Conservation (phyloP, 2,797 vertebrate genomes). For the Heterohyrax brucei region DNA sequence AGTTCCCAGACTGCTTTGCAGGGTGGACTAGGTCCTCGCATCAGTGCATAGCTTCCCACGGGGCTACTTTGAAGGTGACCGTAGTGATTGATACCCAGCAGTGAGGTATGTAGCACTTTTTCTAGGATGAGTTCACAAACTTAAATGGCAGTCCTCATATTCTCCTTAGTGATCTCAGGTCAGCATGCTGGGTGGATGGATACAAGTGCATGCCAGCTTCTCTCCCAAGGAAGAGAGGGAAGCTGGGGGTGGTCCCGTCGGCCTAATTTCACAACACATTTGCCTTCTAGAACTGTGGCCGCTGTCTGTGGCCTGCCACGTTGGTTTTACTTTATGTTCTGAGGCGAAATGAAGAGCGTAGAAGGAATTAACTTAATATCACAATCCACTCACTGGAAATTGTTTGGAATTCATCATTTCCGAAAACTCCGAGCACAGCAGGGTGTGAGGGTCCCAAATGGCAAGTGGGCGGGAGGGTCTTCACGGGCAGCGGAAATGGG, state of each 20-base stretch:
- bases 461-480: constrained; percentile 59
- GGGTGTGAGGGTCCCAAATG: constrained; percentile 67
- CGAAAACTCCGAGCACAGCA: constrained; percentile 63
- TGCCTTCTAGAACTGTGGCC: background rate
- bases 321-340: constrained; percentile 68
- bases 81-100: too few relatives aligned
- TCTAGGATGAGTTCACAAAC: too few relatives aligned
- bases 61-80: too few relatives aligned
- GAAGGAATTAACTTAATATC: background rate
- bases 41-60: too few relatives aligned
- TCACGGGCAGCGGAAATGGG: constrained; percentile 67
- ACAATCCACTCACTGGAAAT: constrained; percentile 37
- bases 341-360: constrained; percentile 37
- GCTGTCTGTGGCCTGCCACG: constrained; percentile 37
- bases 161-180: constrained; percentile 12
- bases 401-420: constrained; percentile 69
- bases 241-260: background rate
- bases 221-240: background rate
- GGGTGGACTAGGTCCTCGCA: too few relatives aligned
- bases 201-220: background rate
- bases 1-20: too few relatives aligned
- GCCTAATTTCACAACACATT: constrained; percentile 60
- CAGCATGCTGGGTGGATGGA: background rate
- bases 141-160: too few relatives aligned
- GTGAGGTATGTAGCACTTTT: too few relatives aligned